Evolutionary conservation across 2,113 vertebrate species (phyloP).

Genomic region (Dolichotis patagonum): DNA sequence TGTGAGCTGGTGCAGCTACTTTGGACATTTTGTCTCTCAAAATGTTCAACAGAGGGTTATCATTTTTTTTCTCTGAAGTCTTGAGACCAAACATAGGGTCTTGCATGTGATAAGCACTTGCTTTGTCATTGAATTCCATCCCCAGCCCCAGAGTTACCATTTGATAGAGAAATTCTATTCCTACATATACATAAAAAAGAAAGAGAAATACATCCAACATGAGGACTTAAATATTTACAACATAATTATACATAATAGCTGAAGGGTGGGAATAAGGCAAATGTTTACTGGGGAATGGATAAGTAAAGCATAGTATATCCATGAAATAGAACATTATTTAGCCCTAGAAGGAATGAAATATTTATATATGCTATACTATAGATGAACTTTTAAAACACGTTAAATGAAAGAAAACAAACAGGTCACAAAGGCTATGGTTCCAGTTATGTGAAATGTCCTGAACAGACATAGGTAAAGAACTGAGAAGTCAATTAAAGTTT

Average conservation of each 20-base stretch:
- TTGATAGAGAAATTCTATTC: neutral
- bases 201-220: neutral
- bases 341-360: neutral
- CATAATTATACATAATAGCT: neutral
- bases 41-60: neutral
- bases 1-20: neutral
- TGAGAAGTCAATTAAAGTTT: neutral
- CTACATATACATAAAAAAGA: neutral
- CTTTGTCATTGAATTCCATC: neutral
- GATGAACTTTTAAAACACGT: neutral
- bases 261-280: neutral
- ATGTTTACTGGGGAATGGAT: neutral
- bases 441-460: neutral
- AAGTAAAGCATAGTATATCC: neutral
- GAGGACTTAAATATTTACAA: neutral
- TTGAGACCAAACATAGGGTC: neutral
- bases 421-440: neutral
- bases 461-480: neutral
- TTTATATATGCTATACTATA: neutral
- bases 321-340: neutral
- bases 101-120: neutral
- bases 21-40: neutral
- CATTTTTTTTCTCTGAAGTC: neutral
- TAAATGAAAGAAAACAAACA: neutral
- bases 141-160: neutral